A percentile compares a stretch with the other conserved stretches of the same genome.
Evolutionary conservation across 2,797 vertebrate species (phyloP).

Genomic region (Antrozous pallidus): DNA sequence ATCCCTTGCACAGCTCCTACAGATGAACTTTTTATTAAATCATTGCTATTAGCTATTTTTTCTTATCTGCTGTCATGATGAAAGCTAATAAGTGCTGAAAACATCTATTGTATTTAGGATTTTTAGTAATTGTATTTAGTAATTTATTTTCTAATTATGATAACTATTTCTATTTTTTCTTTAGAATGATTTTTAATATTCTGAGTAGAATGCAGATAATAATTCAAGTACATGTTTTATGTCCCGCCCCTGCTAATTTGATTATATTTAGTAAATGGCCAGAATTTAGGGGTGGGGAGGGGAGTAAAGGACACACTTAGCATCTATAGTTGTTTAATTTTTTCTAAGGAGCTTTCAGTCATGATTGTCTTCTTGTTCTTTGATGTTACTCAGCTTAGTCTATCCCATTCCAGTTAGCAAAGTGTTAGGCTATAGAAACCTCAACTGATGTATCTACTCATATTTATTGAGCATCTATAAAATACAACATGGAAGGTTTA

Average conservation of each 20-base stretch:
- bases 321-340: background rate
- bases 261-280: background rate
- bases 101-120: background rate
- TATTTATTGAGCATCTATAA: background rate
- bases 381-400: background rate
- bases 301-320: background rate
- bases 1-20: background rate
- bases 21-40: background rate
- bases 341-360: background rate
- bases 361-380: background rate
- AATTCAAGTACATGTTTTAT: background rate
- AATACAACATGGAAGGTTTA: background rate
- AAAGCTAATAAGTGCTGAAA: background rate
- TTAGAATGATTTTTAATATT: background rate
- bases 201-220: background rate
- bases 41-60: background rate
- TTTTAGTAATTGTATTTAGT: background rate
- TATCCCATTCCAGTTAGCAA: background rate
- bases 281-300: background rate
- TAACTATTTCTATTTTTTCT: background rate
- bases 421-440: background rate
- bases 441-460: background rate
- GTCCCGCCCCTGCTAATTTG: background rate
- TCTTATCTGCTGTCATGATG: background rate
- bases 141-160: background rate